Evolutionary conservation across 2,797 vertebrate species (phyloP).

Genomic region (Rachycentron canadum): DNA sequence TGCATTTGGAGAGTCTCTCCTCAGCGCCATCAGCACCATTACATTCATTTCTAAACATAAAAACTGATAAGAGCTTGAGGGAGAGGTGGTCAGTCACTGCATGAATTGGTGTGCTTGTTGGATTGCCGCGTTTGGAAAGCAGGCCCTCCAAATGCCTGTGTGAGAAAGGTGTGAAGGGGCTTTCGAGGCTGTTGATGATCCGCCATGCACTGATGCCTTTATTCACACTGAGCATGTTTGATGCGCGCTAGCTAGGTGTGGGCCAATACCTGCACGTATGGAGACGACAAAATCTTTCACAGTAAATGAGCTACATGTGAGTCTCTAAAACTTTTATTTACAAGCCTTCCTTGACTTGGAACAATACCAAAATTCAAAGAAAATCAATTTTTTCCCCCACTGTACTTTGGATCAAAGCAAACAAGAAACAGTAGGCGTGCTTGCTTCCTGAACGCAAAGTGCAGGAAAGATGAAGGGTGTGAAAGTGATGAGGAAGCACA

Average conservation of each 20-base stretch:
- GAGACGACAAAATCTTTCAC: background rate
- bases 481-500: background rate
- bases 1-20: background rate
- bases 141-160: background rate
- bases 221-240: background rate
- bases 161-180: background rate
- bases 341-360: background rate
- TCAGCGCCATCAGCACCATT: background rate
- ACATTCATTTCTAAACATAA: background rate
- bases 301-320: background rate
- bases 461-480: background rate
- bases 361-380: slow-evolving; percentile 1
- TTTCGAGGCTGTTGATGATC: background rate
- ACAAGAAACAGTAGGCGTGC: slow-evolving; percentile 15
- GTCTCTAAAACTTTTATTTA: background rate
- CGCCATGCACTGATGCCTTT: background rate
- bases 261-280: background rate
- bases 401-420: slow-evolving; percentile 18
- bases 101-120: background rate
- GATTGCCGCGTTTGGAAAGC: background rate
- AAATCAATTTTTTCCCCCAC: background rate
- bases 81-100: background rate
- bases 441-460: background rate
- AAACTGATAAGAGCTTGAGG: background rate
- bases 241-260: background rate